Conservation (phyloP, 2,888 invertebrate genomes). For the Nebria brevicollis region DNA sequence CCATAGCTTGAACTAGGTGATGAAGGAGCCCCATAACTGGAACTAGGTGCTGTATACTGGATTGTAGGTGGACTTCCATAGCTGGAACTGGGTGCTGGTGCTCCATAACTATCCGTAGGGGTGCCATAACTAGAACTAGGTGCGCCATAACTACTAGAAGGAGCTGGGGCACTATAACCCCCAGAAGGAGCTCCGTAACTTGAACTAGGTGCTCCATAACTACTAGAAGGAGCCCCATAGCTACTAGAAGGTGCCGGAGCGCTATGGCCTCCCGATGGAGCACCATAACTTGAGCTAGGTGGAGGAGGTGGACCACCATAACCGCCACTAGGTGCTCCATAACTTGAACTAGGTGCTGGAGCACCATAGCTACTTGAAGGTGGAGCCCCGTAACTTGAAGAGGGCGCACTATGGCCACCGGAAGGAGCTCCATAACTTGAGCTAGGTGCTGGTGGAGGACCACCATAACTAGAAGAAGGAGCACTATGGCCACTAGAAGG, state of each 20-base stretch:
- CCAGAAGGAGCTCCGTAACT: not conserved
- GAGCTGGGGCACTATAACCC: slow-evolving; percentile 13
- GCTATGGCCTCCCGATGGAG: slow-evolving; percentile 7
- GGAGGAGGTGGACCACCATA: slow-evolving; percentile 34
- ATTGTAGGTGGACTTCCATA: slow-evolving; percentile 18
- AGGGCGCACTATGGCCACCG: not conserved
- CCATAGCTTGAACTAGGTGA: slow-evolving; percentile 5
- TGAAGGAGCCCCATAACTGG: slow-evolving; percentile 30
- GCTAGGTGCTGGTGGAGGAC: slow-evolving; percentile 21
- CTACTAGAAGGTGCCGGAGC: slow-evolving; percentile 7
- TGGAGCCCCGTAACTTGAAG: slow-evolving; percentile 30
- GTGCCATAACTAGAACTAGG: slow-evolving; percentile 24
- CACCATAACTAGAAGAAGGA: not conserved
- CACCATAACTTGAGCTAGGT: slow-evolving; percentile 14
- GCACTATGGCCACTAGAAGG: not conserved
- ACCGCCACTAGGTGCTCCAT: slow-evolving; percentile 22
- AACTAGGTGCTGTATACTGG: not conserved
- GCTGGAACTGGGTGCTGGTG: slow-evolving; percentile 21
- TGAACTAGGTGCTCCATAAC: slow-evolving; percentile 20
- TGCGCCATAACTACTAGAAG: not conserved
- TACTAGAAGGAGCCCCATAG: slow-evolving; percentile 23
- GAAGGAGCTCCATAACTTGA: slow-evolving; percentile 16
- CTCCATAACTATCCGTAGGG: slow-evolving; percentile 15
- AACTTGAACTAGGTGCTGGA: slow-evolving; percentile 16
- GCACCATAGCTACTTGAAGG: slow-evolving; percentile 11